These are phyloP conservation scores for Laspeyria flexula DNA, from an alignment of 2,888 invertebrate species.

Conservation along the genomic window DNA sequence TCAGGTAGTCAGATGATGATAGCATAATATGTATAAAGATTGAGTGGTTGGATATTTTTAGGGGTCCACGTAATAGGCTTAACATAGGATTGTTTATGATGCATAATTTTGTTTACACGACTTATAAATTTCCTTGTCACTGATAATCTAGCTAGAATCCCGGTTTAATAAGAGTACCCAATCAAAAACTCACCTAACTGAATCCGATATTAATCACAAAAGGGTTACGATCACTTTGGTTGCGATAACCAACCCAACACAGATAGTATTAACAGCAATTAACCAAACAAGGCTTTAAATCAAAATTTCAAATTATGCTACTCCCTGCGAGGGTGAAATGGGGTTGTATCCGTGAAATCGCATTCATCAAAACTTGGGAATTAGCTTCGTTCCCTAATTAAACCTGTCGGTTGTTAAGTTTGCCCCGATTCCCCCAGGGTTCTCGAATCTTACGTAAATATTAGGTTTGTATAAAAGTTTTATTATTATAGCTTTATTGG, in stretches of 20 bases:
- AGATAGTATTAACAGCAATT: constrained; percentile 66
- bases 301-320: constrained; percentile 77
- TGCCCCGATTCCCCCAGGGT: constrained; percentile 53
- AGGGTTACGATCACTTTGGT: constrained; percentile 26
- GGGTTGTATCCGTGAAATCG: constrained; percentile 76
- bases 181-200: constrained; percentile 30
- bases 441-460: constrained; percentile 73
- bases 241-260: constrained; percentile 34
- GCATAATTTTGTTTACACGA: neutral
- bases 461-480: constrained; percentile 77
- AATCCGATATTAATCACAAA: constrained; percentile 33
- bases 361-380: constrained; percentile 84
- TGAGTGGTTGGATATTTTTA: no score
- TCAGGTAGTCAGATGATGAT: no score
- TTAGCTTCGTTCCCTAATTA: constrained; percentile 80
- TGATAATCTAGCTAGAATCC: neutral
- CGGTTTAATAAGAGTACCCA: constrained; percentile 23
- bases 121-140: neutral
- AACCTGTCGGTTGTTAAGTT: constrained; percentile 78
- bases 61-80: no score
- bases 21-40: no score
- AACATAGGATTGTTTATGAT: no score
- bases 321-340: constrained; percentile 49
- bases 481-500: constrained; percentile 72
- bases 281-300: constrained; percentile 70